Base-by-base conservation (phyloP, 2,888 invertebrate genomes). In the Celastrina argiolus region DNA sequence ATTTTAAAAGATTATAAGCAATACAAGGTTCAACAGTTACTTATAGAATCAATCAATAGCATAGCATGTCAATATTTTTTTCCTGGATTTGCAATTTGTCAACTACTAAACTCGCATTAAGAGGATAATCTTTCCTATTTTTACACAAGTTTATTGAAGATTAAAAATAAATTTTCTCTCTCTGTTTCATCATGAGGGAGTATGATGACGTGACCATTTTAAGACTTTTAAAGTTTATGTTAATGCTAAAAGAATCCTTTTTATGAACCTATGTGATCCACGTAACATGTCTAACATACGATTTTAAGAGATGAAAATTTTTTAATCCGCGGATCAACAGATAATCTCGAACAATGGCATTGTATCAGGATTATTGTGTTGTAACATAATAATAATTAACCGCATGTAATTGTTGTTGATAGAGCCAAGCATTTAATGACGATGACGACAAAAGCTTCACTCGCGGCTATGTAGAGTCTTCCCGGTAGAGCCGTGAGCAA, bases 11-110 rank as follows among this genome's bases (percentile, higher is more conserved):
- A 64, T 64, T 64, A 56, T 28, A 61, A 34, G 58, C 41, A 28
- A 65, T 59, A 4, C 65, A 65, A 66, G 59, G 66, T 42, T 65
- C n/a, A 41, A 34, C 18, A 45, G 18, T 42, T 42, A 16, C 18
- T 58, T 39, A 59, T 59, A 39, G 31, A 59, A 42, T 59, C 14
- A 42, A 66, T 59, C 42, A 66, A 65, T 65, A 4, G 58, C 65
- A 58, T 59, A 42, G 65, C 65, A 66, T 66, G 65, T 59, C 65
- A 22, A 61, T 36, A 26, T 22, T 22, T 61, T 34, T 59, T 36
- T 22, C 36, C 18, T 22, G 2, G 36, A 61, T 39, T 22, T 36
- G 34, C 8, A 39, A 61, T 61, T 61, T 39, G 39, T 61, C 61
- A 61, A 39, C 14, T 12, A 22, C 22, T 36, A 39, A 61, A 61